Base-by-base conservation (phyloP, 2,797 vertebrate species). In the Bufotes viridis region DNA sequence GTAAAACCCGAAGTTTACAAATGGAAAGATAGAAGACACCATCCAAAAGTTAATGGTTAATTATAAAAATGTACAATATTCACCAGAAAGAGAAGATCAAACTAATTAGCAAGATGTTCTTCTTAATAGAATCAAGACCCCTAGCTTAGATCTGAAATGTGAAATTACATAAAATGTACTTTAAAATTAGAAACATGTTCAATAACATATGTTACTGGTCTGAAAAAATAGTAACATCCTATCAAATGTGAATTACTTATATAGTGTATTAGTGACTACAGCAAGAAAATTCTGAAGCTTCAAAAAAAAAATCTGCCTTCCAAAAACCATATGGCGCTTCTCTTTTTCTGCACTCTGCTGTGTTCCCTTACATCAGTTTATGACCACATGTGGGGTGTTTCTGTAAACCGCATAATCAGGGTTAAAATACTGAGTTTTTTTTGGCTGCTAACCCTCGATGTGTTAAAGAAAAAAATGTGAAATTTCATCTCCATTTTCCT, bases 1-100 rank as follows among this genome's bases (percentile, higher is more conserved):
- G 29, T 65, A 42, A 65, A 81, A 65, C n/a, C 14, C 0, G 11
- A 7, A 61, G 14, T 6, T 57, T 26, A 26, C 3, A 24, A 57
- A 55, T 57, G 22, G n/a, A 18, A 7, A 29, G 13, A 24, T 42
- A 69, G 22, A 82, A 53, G 63, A 24, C 49, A 82, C n/a, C 55
- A 82, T 69, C 63, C 63, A 26, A 70, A n/a, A n/a, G n/a, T n/a
- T n/a, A n/a, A n/a, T 26, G 49, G 63, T 67, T 82, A 82, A 82
- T 82, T 82, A 70, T n/a, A 82, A 1, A 57, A 42, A 26, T 29
- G 3, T 70, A 70, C 15, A 20, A 67, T 82, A 65, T 69, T 82
- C 81, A 55, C 49, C 24, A 55, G 81, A 82, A 49, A 82, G 22
- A 55, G n/a, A 51, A 82, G 7, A 29, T 67, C 42, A 67, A 53